Conservation (phyloP, 1,140 invertebrate genomes). For the Tetramorium alpestre region DNA sequence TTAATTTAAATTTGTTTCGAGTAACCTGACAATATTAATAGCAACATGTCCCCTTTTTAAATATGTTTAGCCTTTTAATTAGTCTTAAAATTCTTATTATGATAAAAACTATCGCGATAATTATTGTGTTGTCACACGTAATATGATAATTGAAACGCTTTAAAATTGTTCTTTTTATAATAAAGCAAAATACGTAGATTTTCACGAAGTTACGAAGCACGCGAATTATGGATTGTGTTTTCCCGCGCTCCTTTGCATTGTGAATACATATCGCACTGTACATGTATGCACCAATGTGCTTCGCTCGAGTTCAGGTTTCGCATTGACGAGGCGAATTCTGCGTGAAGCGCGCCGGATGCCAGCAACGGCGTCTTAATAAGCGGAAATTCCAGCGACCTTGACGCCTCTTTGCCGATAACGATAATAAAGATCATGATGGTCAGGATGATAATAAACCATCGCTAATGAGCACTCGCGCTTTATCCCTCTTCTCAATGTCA, state of each 20-base stretch:
- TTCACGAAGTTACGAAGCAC: not conserved
- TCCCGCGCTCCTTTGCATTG: not conserved
- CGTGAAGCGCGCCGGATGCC: conserved; percentile 65
- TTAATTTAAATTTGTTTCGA: not conserved
- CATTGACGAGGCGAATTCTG: conserved; percentile 64
- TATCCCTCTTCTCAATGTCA: not conserved
- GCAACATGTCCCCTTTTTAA: not conserved
- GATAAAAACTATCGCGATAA: not conserved
- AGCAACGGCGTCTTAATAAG: conserved; percentile 69
- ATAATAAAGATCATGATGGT: conserved; percentile 53
- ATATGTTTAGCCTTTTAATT: not conserved
- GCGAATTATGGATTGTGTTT: not conserved
- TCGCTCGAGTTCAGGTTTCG: conserved; percentile 67
- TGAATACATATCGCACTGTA: conserved; percentile 10
- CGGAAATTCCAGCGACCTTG: conserved; percentile 71
- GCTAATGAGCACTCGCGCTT: conserved; percentile 56
- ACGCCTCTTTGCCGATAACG: conserved; percentile 63
- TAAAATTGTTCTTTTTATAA: not conserved
- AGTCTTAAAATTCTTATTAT: too few species aligned
- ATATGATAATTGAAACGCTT: not conserved
- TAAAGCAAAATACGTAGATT: not conserved
- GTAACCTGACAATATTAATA: not conserved
- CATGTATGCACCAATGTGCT: conserved; percentile 10
- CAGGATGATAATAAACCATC: conserved; percentile 28
- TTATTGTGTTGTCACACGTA: not conserved